A percentile compares a stretch with the other conserved stretches of the same genome.
These are phyloP conservation scores for Zaprionus vittiger DNA, from an alignment of 1,140 invertebrate genomes.

Conservation along the genomic window DNA sequence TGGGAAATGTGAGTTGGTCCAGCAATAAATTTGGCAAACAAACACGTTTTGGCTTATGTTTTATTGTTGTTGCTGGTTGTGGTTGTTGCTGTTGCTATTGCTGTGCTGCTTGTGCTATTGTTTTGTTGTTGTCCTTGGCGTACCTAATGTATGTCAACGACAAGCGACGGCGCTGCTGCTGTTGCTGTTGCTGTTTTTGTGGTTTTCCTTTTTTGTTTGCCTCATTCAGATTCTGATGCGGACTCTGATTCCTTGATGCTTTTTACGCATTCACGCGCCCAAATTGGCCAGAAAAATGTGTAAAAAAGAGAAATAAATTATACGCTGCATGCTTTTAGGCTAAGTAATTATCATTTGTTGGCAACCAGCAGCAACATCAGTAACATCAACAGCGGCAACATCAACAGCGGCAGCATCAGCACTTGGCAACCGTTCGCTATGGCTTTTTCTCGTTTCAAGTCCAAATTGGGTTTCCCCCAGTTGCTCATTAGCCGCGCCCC, in stretches of 20 bases:
- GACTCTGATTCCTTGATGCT: slow-evolving; percentile 40
- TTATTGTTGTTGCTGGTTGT: slow-evolving; percentile 50
- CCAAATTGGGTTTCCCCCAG: slow-evolving; percentile 54
- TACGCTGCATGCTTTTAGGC: slow-evolving; percentile 57
- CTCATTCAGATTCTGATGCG: slow-evolving; percentile 30
- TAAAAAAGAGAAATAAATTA: slow-evolving; percentile 45
- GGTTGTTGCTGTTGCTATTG: slow-evolving; percentile 14
- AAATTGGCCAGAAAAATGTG: slow-evolving; percentile 60
- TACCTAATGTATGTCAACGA: slow-evolving; percentile 75
- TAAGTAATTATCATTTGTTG: slow-evolving; percentile 71
- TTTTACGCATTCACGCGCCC: slow-evolving; percentile 78
- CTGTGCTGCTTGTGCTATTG: slow-evolving; percentile 18
- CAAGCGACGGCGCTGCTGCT: slow-evolving; percentile 37
- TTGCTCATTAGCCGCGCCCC: slow-evolving; percentile 61
- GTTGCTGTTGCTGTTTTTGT: slow-evolving; percentile 38
- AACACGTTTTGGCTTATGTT: slow-evolving; percentile 72
- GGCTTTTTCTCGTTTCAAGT: slow-evolving; percentile 40
- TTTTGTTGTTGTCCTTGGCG: slow-evolving; percentile 65
- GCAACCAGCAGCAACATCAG: slow-evolving; percentile 26
- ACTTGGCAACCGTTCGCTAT: slow-evolving; percentile 23
- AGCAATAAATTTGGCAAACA: slow-evolving; percentile 78
- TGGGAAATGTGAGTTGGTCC: slow-evolving; percentile 58
- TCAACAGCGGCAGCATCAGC: slow-evolving; percentile 11
- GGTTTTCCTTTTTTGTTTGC: slow-evolving; percentile 32
- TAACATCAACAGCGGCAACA: slow-evolving; percentile 32